Evolutionary conservation across 2,113 vertebrate species (phyloP), one percentile per base, ranked within the genome.

Genomic region (Oreotrochilus melanogaster): DNA sequence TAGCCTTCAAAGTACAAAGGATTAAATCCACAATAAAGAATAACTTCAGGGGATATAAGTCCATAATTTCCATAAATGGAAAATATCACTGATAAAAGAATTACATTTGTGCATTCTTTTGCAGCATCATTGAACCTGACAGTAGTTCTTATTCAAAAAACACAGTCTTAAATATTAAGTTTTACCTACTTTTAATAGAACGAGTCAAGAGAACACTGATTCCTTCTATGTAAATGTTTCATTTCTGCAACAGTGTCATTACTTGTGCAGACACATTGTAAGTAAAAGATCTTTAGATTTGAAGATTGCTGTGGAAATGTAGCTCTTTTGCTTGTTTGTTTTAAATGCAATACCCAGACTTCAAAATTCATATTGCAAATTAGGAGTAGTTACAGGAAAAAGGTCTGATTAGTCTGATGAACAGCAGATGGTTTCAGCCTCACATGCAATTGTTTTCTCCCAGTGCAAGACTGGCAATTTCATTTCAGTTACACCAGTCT

Each of bases 391-490:
- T 94, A 80, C 89, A 93, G 93, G 87, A 88, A 88, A 86, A 95
- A 89, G 39, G 82, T 86, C 82, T 96, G 93, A 95, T 97, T 95
- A 96, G 89, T 56, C 33, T 96, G 93, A 95, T 97, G 94, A 96
- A 96, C 88, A 97, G 88, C 96, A 96, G 94, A 96, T 97, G 95
- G 89, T 91, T 86, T 86, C 58, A 92, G 45, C 64, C 51, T 94
- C 85, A 73, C 42, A 21, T 86, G 31, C 67, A 78, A 54, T 86
- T 51, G 28, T 93, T 91, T 96, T 76, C 42, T 94, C 79, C 43
- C 71, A 83, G 67, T 93, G 58, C 79, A 80, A 67, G 58, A 80
- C 30, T 83, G 66, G 78, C 78, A 50, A 47, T 79, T 94, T 93
- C 31, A 86, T 78, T 97, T 96, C 54, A 80, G 71, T 82, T 95